Evolutionary conservation across 2,888 invertebrate species (phyloP).

Genomic region (Melanostoma scalare): DNA sequence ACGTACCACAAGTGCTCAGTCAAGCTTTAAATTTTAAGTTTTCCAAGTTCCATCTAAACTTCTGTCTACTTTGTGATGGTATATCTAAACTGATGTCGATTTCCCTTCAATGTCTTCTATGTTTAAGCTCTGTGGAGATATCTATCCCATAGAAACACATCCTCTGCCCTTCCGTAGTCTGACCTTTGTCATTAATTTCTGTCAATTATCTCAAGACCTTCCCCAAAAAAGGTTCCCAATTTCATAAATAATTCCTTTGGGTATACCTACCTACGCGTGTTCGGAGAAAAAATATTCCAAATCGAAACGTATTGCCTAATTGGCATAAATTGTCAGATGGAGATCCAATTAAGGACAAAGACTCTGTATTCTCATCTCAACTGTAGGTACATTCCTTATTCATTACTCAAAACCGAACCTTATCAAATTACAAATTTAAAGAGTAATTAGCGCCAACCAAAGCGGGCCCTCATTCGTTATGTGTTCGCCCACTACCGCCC

Average conservation of each 20-base stretch:
- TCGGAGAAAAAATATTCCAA: conserved; percentile 26
- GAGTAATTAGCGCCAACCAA: conserved; percentile 65
- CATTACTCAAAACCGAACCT: conserved; percentile 71
- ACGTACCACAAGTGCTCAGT: too few relatives aligned
- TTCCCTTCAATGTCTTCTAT: too few relatives aligned
- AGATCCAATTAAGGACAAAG: conserved; percentile 61
- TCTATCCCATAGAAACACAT: too few relatives aligned
- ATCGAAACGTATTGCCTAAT: conserved; percentile 59
- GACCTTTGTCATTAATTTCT: conserved; percentile 43
- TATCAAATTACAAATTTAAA: conserved; percentile 72
- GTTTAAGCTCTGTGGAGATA: too few relatives aligned
- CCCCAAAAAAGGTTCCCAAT: background rate
- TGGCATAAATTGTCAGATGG: conserved; percentile 62
- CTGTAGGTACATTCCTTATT: conserved; percentile 55
- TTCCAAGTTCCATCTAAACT: too few relatives aligned
- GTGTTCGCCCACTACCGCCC: background rate
- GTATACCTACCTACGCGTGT: too few relatives aligned
- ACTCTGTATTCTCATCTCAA: conserved; percentile 2
- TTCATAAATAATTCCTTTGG: conserved; percentile 36
- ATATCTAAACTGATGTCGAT: too few relatives aligned
- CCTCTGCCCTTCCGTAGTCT: background rate
- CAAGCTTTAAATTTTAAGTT: too few relatives aligned
- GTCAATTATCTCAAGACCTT: conserved; percentile 34
- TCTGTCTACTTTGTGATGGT: too few relatives aligned
- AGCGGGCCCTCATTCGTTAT: background rate